Evolutionary conservation across 2,113 vertebrate genomes (phyloP).

Genomic region (Rhinolophus sinicus): DNA sequence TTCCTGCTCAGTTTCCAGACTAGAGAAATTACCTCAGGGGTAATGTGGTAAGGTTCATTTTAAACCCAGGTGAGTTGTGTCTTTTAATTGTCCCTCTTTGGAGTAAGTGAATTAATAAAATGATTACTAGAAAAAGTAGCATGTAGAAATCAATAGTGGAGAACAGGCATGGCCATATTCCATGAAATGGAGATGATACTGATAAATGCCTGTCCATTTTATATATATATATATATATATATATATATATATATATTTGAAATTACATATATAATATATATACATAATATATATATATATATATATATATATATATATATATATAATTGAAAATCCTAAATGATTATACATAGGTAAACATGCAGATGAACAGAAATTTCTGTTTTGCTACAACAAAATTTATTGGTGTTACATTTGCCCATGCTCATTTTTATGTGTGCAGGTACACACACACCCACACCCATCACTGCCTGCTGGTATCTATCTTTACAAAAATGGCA

Average conservation of each 20-base stretch:
- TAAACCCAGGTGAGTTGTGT: neutral
- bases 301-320: too few species aligned
- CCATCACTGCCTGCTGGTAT: neutral
- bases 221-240: too few species aligned
- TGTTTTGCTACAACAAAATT: neutral
- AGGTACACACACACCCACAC: neutral
- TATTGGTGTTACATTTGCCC: neutral
- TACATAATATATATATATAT: too few species aligned
- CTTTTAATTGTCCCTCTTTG: neutral
- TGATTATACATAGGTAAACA: neutral
- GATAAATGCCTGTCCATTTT: neutral
- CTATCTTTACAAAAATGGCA: neutral
- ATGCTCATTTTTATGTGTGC: too few species aligned
- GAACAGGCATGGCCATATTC: neutral
- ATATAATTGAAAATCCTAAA: neutral
- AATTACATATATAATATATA: too few species aligned
- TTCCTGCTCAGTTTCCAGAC: neutral
- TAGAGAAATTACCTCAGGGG: neutral
- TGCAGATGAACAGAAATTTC: neutral
- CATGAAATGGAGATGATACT: neutral
- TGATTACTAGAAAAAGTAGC: neutral
- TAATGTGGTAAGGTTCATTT: neutral
- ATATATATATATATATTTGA: too few species aligned
- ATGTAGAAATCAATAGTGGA: neutral
- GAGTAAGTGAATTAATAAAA: constrained; percentile 16